Evolutionary conservation across 2,797 vertebrate species (phyloP).

Genomic region (Odontamblyopus rebecca): DNA sequence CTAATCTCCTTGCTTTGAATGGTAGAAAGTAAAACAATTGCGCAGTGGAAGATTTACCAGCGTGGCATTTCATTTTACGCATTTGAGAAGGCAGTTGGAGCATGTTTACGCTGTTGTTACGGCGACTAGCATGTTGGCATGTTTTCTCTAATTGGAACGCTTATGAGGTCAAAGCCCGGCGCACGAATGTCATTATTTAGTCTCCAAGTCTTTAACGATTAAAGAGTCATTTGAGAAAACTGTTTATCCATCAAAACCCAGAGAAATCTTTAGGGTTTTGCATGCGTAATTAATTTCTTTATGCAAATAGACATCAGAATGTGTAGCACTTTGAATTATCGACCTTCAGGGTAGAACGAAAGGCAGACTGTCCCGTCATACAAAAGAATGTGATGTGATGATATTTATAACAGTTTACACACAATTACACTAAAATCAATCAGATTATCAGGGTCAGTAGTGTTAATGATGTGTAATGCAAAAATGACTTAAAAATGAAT

Average conservation of each 20-base stretch:
- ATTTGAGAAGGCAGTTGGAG: not conserved
- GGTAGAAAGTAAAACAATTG: slow-evolving; percentile 6
- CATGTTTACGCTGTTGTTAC: not conserved
- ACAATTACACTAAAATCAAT: not conserved
- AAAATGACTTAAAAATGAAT: not conserved
- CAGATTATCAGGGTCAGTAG: not conserved
- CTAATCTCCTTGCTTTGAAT: slow-evolving; percentile 2
- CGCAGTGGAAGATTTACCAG: slow-evolving; percentile 7
- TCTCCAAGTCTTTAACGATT: not conserved
- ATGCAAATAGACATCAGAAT: not conserved
- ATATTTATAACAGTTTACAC: not conserved
- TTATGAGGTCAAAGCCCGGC: not conserved
- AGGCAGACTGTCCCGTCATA: not conserved
- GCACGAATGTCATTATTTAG: not conserved
- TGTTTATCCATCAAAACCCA: not conserved
- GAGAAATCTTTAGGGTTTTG: not conserved
- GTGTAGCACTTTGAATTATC: slow-evolving; percentile 2
- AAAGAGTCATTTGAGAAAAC: slow-evolving; percentile 3
- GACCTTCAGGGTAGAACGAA: not conserved
- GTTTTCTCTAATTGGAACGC: not conserved
- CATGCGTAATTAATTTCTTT: slow-evolving; percentile 9
- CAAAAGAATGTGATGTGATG: not conserved
- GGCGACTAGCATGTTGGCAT: not conserved
- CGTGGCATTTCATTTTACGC: not conserved
- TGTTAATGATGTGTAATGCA: not conserved